Evolutionary conservation across 2,797 vertebrate species (phyloP), one percentile per base, ranked within the genome.

Genomic region (Cuniculus paca): DNA sequence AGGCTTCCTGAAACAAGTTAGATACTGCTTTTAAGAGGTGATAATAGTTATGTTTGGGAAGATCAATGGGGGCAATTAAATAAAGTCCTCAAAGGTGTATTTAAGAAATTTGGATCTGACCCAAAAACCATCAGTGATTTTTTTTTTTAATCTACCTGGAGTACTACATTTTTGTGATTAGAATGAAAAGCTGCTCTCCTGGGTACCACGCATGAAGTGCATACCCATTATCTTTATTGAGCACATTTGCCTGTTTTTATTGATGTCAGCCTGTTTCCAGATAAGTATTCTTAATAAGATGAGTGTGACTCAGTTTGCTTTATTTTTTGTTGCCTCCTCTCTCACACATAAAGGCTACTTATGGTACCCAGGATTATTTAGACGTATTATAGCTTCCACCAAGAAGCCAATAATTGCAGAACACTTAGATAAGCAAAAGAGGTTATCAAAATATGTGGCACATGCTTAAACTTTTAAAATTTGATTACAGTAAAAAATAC

Each of bases 41-140:
- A 48, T 63, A 11, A 61, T 2, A 81, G 54, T 20, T 4, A 20
- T 87, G 31, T 78, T 96, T 79, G n/a, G 12, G 90, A 88, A 54
- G 28, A 31, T 63, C n/a, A 2, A 1, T 45, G 68, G 75, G 52
- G 91, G 19, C 36, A 82, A 14, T 58, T 72, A 39, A 95, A 28
- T 61, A 54, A 78, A 89, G 9, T 28, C 28, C 31, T 95, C 65
- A 16, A 86, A 58, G 12, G 4, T 56, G 12, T 31, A 14, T 82
- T 52, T 96, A 16, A 12, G 28, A 89, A 74, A 22, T 78, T 58
- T 92, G 48, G 9, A 89, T 90, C 58, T 90, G 60, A 90, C 4
- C 52, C 61, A 28, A 26, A 45, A 84, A 92, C 28, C 26, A 79
- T 78, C 7, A 22, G 4, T 45, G 5, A 36, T 42, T 45, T 88